Conservation (phyloP, 2,113 vertebrate genomes). For the Corydoras maculifer region DNA sequence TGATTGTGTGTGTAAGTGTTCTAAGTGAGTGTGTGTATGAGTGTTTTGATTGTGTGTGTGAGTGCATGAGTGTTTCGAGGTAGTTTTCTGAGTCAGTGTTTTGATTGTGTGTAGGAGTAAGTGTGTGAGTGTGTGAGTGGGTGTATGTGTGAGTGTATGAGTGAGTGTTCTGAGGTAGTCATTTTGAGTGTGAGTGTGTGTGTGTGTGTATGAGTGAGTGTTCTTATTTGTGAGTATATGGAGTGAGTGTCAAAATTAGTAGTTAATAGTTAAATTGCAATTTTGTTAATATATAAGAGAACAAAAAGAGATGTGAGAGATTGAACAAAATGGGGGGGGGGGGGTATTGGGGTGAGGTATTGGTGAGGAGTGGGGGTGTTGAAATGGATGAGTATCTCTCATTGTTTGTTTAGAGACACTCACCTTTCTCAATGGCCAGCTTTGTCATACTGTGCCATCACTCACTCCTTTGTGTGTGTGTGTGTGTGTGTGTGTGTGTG, state of each 20-base stretch:
- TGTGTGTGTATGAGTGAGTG: not conserved
- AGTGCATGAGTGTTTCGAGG: not conserved
- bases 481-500: conserved; percentile 33
- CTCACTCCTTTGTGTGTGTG: conserved; percentile 1
- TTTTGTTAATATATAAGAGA: no score
- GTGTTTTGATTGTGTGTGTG: not conserved
- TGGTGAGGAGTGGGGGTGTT: not conserved
- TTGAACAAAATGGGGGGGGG: no score
- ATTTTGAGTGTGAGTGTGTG: not conserved
- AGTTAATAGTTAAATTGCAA: no score
- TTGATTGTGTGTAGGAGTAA: no score
- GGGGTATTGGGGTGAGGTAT: not conserved
- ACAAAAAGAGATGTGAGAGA: no score
- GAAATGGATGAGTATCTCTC: conserved; percentile 22
- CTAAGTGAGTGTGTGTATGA: conserved; percentile 8
- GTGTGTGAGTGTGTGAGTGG: no score
- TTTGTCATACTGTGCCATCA: conserved; percentile 5
- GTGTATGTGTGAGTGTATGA: no score
- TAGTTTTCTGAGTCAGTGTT: not conserved
- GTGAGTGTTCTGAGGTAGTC: no score
- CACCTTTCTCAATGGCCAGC: conserved; percentile 31
- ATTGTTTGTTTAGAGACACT: conserved; percentile 34
- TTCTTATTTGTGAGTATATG: not conserved
- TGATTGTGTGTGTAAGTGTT: conserved; percentile 4
- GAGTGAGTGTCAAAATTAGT: no score